Base-by-base conservation (phyloP, 92 coral and sea anemone genomes). In the Metridium senile region DNA sequence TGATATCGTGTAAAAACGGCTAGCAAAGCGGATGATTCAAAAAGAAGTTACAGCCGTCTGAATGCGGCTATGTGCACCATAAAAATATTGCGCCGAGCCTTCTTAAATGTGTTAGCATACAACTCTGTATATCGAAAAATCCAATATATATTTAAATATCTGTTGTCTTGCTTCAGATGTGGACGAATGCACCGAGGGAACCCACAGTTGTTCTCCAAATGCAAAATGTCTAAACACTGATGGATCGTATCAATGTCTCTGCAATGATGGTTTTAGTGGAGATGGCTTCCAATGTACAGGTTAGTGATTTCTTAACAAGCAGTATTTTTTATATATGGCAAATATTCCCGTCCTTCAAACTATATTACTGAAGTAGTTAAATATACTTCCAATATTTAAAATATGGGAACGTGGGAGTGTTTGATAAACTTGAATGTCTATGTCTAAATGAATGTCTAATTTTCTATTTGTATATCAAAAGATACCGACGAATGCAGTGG, bases 181-280 rank as follows among this genome's bases (percentile, higher is more conserved):
- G 17, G 79, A 87, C 30, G 92, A 90, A 74, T 75, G 85, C 30
- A 13, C 39, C 73, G 0, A 26, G 33, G n/a, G 27, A 53, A 3
- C 49, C 13, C 78, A 57, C 27, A 31, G 28, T 46, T 91, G 97
- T 78, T 79, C 76, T 21, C 70, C 29, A 29, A 70, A 81, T 16
- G 90, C 90, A 21, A 61, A 45, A 4, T 90, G 96, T 49, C 56
- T 51, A 4, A 90, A 90, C 74, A 79, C 63, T 11, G 58, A 16
- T 23, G 97, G 97, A 21, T 88, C 90, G 0, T 88, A 66, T 58
- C 46, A 51, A 23, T 91, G 97, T 49, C 39, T 66, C 21, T 91
- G 97, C 74, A 77, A 75, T 29, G 58, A 70, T 18, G 97, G 97
- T 7, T 88, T 58, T 68, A 59, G n/a, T 23, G 89, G 90, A 58